phyloP scores from a whole-genome alignment of 2,113 vertebrate species.

The Peromyscus polionotus region DNA sequence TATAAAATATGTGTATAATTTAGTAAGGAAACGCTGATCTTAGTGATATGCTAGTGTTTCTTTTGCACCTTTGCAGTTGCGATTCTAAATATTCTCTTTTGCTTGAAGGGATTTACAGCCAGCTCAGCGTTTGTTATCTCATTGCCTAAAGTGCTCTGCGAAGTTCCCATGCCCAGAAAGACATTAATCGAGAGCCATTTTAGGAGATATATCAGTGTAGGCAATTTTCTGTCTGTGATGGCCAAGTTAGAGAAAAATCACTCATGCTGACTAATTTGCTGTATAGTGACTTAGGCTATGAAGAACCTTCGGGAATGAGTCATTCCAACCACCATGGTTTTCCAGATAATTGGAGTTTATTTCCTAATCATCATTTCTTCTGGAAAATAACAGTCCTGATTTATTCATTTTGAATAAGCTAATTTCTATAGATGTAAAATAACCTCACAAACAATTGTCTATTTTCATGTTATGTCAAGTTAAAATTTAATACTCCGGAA shows the following conservation, averaged over 20 bases:
- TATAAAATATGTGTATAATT: background rate
- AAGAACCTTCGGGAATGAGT: slow-evolving; percentile 46
- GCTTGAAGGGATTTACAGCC: slow-evolving; percentile 23
- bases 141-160: slow-evolving; percentile 56
- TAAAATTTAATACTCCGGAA: background rate
- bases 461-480: background rate
- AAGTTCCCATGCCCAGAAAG: slow-evolving; percentile 65
- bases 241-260: slow-evolving; percentile 63
- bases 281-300: slow-evolving; percentile 41
- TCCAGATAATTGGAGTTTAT: slow-evolving; percentile 22
- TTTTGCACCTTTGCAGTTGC: slow-evolving; percentile 31
- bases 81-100: slow-evolving; percentile 43
- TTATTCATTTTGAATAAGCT: slow-evolving; percentile 34
- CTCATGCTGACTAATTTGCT: slow-evolving; percentile 60
- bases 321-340: slow-evolving; percentile 16
- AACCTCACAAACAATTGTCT: slow-evolving; percentile 5
- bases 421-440: slow-evolving; percentile 29
- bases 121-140: slow-evolving; percentile 51
- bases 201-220: slow-evolving; percentile 60
- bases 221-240: slow-evolving; percentile 53
- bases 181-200: slow-evolving; percentile 48
- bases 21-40: background rate
- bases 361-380: background rate
- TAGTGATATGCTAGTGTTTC: slow-evolving; percentile 41
- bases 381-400: background rate